A percentile compares a stretch with the other conserved stretches of the same genome.
Evolutionary conservation across 1,140 invertebrate genomes (phyloP).

Genomic region (silkworm (Bombyx mori)): DNA sequence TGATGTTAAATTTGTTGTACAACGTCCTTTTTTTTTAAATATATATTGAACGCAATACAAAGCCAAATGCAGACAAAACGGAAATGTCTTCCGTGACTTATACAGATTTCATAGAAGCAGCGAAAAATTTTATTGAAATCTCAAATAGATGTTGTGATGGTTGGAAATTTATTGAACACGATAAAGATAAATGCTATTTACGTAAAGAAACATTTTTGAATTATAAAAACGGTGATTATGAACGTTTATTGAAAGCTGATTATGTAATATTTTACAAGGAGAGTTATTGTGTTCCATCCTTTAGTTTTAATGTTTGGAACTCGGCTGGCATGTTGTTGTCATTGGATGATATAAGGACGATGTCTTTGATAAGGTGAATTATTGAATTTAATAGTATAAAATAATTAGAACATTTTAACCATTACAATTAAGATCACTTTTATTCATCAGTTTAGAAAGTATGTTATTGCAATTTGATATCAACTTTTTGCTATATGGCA

Average conservation of each 20-base stretch:
- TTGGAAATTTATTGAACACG: conserved; percentile 38
- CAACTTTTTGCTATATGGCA: too few relatives aligned
- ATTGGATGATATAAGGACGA: conserved; percentile 41
- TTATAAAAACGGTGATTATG: conserved; percentile 9
- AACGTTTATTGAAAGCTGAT: conserved; percentile 34
- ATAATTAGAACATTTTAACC: too few relatives aligned
- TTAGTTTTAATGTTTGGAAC: conserved; percentile 59
- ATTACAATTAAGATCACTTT: too few relatives aligned
- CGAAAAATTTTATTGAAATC: conserved; percentile 35
- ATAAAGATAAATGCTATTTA: conserved; percentile 29
- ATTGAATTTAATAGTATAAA: too few relatives aligned
- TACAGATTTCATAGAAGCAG: conserved; percentile 35
- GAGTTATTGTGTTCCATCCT: conserved; percentile 52
- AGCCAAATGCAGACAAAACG: background rate
- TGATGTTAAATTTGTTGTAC: too few relatives aligned
- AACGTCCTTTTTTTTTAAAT: too few relatives aligned
- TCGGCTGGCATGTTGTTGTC: conserved; percentile 36
- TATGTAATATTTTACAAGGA: conserved; percentile 53
- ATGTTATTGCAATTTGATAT: too few relatives aligned
- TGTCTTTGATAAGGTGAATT: conserved; percentile 37
- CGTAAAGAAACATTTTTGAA: conserved; percentile 42
- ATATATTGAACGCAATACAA: too few relatives aligned
- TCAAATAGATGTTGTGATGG: conserved; percentile 38
- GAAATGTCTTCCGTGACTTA: background rate
- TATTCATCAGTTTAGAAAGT: too few relatives aligned